Base-by-base conservation (phyloP, 1,140 invertebrate species). In the Cyclargus thomasi region DNA sequence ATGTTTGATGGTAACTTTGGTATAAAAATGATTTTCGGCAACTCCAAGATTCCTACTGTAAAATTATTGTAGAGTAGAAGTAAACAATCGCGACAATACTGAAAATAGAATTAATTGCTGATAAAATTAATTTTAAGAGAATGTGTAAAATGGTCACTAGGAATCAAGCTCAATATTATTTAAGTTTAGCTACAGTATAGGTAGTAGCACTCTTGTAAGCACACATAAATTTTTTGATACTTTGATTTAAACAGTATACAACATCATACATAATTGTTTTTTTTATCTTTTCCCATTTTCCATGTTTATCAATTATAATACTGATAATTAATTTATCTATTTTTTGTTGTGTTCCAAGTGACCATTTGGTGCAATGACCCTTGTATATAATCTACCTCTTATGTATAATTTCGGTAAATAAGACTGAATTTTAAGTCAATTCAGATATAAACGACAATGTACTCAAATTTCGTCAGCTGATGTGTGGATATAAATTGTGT, bases 391-490 rank as follows among this genome's bases (percentile, higher is more conserved):
- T 83, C 82, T 90, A 87, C 85, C 85, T 90, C 87, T 82, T 82
- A 85, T 78, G 71, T 75, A 69, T 65, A 68, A 71, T 77, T 78
- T 78, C 83, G 78, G 76, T 76, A 84, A 79, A 80, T 74, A 90
- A 91, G 90, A 91, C 90, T 91, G 90, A 91, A 91, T 91, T 89
- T 85, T 79, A 84, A 85, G 90, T 91, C 90, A 91, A 91, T 91
- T 91, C 89, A 88, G 88, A 85, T 79, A 85, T 79, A 80, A 80
- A 74, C 67, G 71, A 47, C 73, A 67, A 70, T 71, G 64, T 47
- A 57, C 14, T 16, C 53, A 53, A 57, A 57, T n/a, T 57, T 57
- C 11, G 64, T 55, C 53, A 18, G 36, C 17, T 47, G 39, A 47
- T 47, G 11, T 47, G 39, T 47, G 39, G 14, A 47, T 47, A 16